Evolutionary conservation across 2,113 vertebrate genomes (phyloP), one percentile per base, ranked within the genome.

Genomic region (Mandrillus leucophaeus): DNA sequence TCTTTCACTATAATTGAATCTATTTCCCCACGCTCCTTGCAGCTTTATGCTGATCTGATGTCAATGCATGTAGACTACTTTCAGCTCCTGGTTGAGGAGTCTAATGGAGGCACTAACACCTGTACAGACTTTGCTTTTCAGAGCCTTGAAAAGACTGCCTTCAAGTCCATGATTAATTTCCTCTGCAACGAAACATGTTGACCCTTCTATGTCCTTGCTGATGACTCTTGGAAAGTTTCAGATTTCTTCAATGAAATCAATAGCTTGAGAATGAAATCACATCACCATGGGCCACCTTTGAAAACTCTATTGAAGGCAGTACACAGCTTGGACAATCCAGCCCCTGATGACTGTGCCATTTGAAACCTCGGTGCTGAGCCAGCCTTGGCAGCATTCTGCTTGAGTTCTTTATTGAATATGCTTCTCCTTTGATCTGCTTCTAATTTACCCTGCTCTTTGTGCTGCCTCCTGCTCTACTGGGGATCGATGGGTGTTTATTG

Each of bases 91-190:
- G 20, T 93, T 97, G 88, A 96, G 66, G 43, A 98, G 59, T 96
- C 48, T 97, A 97, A 96, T 89, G 73, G 57, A 95, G 59, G 43
- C 43, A 84, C 82, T 72, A 97, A 76, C 80, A 97, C 78, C 93
- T 97, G 73, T 64, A 76, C 27, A 57, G 59, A 61, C 88, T 91
- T 96, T 82, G 38, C 94, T 48, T 92, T 83, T 87, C 32, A 9
- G 78, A 96, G 25, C 12, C 72, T 22, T 86, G 92, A 72, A 94
- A 84, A 84, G 81, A 10, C 35, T 95, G 50, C 55, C 78, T 98
- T 97, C 70, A 96, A 97, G 97, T 87, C 82, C 48, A 75, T 97
- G 92, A 97, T 98, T 98, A 97, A 98, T 97, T 94, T 90, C 93
- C 90, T 96, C 73, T 82, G 93, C 87, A 83, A 90, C 81, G 83